These are phyloP conservation scores for Pseudochirops corinnae DNA, from an alignment of 2,797 vertebrate genomes.

Conservation along the genomic window DNA sequence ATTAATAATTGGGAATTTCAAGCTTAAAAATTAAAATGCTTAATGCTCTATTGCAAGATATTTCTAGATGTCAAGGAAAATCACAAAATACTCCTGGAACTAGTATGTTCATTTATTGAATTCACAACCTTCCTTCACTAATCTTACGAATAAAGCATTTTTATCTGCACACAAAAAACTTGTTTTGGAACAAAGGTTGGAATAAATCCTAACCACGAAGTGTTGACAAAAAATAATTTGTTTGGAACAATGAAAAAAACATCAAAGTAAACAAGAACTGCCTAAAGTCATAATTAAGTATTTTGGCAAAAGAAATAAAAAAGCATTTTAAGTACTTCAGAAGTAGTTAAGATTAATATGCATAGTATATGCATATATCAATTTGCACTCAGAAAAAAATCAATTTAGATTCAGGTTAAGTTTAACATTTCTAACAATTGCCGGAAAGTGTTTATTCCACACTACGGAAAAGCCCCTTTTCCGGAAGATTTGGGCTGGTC, in stretches of 20 bases:
- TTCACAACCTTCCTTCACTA: not conserved
- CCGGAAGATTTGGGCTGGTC: constrained; percentile 81
- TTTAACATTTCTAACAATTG: constrained; percentile 83
- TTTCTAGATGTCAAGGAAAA: not conserved
- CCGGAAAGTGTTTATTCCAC: constrained; percentile 83
- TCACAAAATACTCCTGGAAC: not conserved
- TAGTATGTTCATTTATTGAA: not conserved
- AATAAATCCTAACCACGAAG: constrained; percentile 47
- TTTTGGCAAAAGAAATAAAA: not conserved
- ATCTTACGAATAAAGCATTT: constrained; percentile 17
- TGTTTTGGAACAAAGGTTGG: constrained; percentile 47
- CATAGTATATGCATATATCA: not conserved
- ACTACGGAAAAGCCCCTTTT: constrained; percentile 81
- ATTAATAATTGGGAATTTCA: constrained; percentile 3
- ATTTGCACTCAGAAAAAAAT: not conserved
- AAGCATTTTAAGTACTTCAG: constrained; percentile 36
- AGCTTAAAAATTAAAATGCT: constrained; percentile 24
- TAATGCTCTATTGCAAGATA: constrained; percentile 29
- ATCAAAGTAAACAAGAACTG: constrained; percentile 46
- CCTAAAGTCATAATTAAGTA: constrained; percentile 60
- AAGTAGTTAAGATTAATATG: constrained; percentile 1
- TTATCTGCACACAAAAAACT: constrained; percentile 16
- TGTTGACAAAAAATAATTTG: constrained; percentile 39
- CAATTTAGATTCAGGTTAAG: constrained; percentile 70
- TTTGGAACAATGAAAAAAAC: constrained; percentile 35